Base-by-base conservation (phyloP, 2,113 vertebrate species). In the Regulus satrapa region DNA sequence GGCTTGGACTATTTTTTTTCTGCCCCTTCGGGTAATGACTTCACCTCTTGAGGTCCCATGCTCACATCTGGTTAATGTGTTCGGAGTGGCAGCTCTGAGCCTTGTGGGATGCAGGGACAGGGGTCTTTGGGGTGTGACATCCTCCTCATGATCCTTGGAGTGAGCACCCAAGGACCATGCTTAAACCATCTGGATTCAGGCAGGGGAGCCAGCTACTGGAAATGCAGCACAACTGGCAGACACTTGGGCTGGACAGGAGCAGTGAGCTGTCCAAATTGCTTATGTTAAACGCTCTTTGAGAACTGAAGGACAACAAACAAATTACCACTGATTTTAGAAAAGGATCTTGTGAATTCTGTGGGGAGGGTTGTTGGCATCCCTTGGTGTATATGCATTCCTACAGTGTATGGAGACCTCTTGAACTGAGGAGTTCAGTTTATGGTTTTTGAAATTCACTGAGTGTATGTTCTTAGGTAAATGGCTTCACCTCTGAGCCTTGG, bases 121-220 rank as follows among this genome's bases (percentile, higher is more conserved):
- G 10, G 12, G 4, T 23, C 17, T 51, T 32, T 73, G 59, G 21
- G 24, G 14, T 43, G 12, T 2, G 2, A 14, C 17, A n/a, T 8
- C 19, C 45, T 68, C 26, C 5, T 28, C 18, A 40, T 19, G 15
- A 25, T 82, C 31, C 66, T 26, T 31, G 58, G 36, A 59, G 32
- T 2, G 3, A 2, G 4, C 11, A 26, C 14, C 14, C 31, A 16
- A 64, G 40, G 62, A 54, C 17, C 17, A 5, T 1, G 0, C 31
- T 28, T 46, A 21, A 20, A 18, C 24, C 2, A 31, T 14, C 24
- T 10, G 40, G 24, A 19, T 28, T 12, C 6, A 61, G 43, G 38
- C 5, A 10, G 16, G 5, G 16, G 14, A 81, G 6, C 0, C 5
- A 88, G 8, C 9, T 28, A 28, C 26, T 6, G 46, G 56, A 41